Evolutionary conservation across 64 coral and sea anemone species (phyloP).

Genomic region (Porites lutea): DNA sequence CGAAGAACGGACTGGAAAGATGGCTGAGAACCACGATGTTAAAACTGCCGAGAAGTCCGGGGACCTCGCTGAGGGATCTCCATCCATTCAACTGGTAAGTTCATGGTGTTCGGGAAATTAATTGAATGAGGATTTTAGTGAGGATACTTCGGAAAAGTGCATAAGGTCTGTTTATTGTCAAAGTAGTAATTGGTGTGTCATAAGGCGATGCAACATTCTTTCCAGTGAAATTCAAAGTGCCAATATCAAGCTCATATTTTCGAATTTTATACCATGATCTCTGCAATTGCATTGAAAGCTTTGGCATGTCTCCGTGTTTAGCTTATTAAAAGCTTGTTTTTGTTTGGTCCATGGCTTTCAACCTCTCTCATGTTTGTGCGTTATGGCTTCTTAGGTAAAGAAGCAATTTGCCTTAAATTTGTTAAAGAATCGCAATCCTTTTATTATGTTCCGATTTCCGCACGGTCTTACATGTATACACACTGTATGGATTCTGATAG

Average conservation of each 20-base stretch:
- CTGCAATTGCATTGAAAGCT: no score
- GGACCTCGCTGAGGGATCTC: not conserved
- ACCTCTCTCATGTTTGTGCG: not conserved
- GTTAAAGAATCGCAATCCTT: no score
- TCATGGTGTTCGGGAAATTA: not conserved
- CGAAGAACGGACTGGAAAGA: not conserved
- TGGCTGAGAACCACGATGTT: not conserved
- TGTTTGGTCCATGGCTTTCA: not conserved
- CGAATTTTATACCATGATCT: no score
- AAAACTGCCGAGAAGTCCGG: not conserved
- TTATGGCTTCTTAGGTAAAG: no score
- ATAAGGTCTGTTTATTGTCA: not conserved
- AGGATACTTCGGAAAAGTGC: not conserved
- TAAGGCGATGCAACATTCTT: not conserved
- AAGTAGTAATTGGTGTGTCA: not conserved
- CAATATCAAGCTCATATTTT: no score
- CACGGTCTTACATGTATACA: no score
- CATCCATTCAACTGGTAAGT: not conserved
- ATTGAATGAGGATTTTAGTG: not conserved
- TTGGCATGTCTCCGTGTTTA: no score
- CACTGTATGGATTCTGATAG: no score
- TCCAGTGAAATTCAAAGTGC: not conserved
- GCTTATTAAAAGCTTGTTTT: not conserved
- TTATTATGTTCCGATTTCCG: no score
- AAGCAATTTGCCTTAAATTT: no score